Evolutionary conservation across 2,113 vertebrate genomes (phyloP), one percentile per base, ranked within the genome.

Genomic region (Excalfactoria chinensis): DNA sequence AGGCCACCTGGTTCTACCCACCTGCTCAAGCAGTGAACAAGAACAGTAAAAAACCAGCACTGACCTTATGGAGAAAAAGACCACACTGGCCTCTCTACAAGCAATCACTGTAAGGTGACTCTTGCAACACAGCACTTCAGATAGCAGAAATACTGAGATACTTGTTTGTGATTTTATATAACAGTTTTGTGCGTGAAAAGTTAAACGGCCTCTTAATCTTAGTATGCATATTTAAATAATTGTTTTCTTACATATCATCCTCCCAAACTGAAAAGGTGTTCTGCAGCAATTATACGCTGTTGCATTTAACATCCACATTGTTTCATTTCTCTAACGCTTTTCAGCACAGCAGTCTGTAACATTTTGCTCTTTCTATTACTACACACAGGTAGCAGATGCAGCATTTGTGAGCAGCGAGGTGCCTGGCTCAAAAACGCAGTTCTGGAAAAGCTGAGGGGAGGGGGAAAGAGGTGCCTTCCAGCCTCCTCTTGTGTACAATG

Each of bases 391-490:
- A 34, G 44, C 0, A 17, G 17, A 32, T 3, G n/a, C 2, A 64
- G 28, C 22, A n/a, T 12, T 35, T 19, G 51, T 13, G 20, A 88
- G 16, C 0, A 35, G 9, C 11, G 13, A 35, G 9, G 25, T 51
- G 7, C 8, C 5, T 46, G 62, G 13, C 43, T 60, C 43, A 43
- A 82, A 20, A 11, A 37, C 92, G 32, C 9, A 32, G 16, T 26
- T 14, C 16, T 25, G 19, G 3, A 21, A 46, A 56, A 70, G 25
- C 4, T 9, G 22, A 21, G 14, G 14, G 9, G 30, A 43, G 0
- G 34, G 48, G 7, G 59, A 56, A 0, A 11, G 13, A n/a, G 20
- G 18, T 1, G n/a, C 11, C 1, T 15, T 40, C 10, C 25, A 0
- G 9, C 6, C 40, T 32, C 63, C 68, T 56, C n/a, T 4, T 0